Conservation (phyloP, 2,113 vertebrate species). For the Oncorhynchus mykiss region DNA sequence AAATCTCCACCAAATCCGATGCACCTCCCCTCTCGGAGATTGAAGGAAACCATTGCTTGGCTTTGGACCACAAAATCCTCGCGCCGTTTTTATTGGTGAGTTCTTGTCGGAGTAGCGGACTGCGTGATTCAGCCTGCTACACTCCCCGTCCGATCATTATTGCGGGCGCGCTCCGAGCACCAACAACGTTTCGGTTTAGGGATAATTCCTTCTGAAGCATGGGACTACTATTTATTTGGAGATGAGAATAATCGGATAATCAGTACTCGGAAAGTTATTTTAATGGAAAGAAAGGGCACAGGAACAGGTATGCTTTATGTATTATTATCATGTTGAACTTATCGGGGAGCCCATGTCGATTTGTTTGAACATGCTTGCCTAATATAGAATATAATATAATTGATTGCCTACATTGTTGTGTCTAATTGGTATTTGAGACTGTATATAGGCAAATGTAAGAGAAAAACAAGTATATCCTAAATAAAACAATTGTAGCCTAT, state of each 20-base stretch:
- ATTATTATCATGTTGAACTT: neutral
- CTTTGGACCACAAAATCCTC: no score
- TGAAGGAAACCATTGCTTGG: no score
- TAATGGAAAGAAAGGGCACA: conserved; percentile 60
- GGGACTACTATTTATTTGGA: neutral
- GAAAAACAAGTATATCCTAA: no score
- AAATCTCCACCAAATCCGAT: no score
- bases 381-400: no score
- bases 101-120: neutral
- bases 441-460: neutral
- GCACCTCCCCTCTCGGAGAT: no score
- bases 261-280: conserved; percentile 55
- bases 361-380: neutral
- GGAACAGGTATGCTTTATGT: conserved; percentile 47
- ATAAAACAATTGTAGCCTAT: no score
- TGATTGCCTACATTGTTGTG: no score
- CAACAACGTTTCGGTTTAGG: neutral
- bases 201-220: neutral
- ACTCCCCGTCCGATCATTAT: neutral
- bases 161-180: neutral
- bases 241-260: conserved; percentile 20
- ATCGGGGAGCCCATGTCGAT: neutral
- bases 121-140: neutral
- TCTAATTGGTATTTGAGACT: neutral
- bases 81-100: neutral